Percentiles rank a stretch among this genome's conserved stretches.
Conservation (phyloP, 2,797 vertebrate genomes). For the Artibeus lituratus region DNA sequence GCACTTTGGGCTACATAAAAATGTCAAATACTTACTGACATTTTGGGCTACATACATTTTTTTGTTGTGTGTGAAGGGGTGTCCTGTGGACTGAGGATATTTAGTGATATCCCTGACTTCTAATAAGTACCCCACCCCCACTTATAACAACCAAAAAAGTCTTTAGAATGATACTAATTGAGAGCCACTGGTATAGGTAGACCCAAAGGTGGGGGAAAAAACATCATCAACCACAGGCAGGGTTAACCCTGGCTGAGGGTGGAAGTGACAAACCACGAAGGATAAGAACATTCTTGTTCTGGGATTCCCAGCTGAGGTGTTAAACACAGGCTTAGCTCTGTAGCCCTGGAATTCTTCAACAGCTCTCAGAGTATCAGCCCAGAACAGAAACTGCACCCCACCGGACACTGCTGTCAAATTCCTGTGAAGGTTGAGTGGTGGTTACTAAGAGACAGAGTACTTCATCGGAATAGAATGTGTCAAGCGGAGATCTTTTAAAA, state of each 20-base stretch:
- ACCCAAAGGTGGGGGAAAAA: neutral
- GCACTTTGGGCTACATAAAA: neutral
- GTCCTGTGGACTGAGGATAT: neutral
- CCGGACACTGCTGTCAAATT: slow-evolving; percentile 49
- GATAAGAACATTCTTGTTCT: neutral
- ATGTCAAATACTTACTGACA: neutral
- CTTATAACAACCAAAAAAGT: neutral
- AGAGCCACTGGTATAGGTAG: neutral
- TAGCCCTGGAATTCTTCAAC: slow-evolving; percentile 50
- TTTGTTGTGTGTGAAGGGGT: neutral
- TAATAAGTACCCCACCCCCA: neutral
- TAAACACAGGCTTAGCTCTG: slow-evolving; percentile 20
- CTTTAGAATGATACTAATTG: neutral
- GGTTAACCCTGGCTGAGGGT: neutral
- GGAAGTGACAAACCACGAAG: neutral
- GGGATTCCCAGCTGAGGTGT: slow-evolving; percentile 1
- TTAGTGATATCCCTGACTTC: neutral
- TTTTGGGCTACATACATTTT: neutral
- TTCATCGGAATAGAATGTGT: slow-evolving; percentile 54
- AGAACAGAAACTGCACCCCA: slow-evolving; percentile 2
- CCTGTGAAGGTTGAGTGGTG: slow-evolving; percentile 14
- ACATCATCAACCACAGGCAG: neutral
- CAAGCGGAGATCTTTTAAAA: slow-evolving; percentile 54
- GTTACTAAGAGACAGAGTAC: slow-evolving; percentile 62
- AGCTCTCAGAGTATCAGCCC: neutral